Percentiles rank a stretch among this genome's conserved stretches.
Conservation (phyloP, 2,888 invertebrate genomes). For the Molanna angustata region DNA sequence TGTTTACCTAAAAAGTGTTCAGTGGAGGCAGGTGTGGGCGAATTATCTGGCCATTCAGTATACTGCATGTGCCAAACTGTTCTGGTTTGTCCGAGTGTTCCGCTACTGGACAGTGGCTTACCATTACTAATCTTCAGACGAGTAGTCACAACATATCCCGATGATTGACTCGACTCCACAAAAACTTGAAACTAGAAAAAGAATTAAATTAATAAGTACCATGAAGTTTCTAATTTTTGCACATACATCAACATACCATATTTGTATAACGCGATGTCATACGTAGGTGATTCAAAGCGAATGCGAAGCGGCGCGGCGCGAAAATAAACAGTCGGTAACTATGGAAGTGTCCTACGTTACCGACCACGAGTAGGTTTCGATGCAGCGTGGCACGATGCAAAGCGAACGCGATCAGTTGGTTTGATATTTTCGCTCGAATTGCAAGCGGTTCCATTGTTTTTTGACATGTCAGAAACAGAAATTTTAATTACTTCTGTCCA, state of each 20-base stretch:
- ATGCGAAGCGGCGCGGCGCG: too few species aligned
- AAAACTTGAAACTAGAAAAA: conserved; percentile 64
- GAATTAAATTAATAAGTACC: conserved; percentile 3
- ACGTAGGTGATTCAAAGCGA: too few species aligned
- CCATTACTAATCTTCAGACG: conserved; percentile 41
- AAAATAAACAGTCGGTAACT: too few species aligned
- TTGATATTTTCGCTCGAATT: too few species aligned
- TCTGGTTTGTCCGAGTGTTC: conserved; percentile 39
- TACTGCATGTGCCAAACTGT: conserved; percentile 82
- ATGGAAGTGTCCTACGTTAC: too few species aligned
- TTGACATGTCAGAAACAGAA: too few species aligned
- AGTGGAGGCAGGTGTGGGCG: conserved; percentile 62
- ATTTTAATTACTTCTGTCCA: too few species aligned
- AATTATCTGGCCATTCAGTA: conserved; percentile 66
- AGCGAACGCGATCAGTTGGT: too few species aligned
- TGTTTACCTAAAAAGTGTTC: conserved; percentile 61
- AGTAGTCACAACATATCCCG: conserved; percentile 45
- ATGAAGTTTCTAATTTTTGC: too few species aligned
- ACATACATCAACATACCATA: not conserved
- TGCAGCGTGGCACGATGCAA: too few species aligned
- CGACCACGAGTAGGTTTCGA: too few species aligned
- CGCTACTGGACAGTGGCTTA: conserved; percentile 30
- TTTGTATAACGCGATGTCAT: not conserved
- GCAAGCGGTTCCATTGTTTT: too few species aligned
- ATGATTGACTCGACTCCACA: conserved; percentile 51